Base-by-base conservation (phyloP, 2,113 vertebrate species). In the Chlamydotis undulata region DNA sequence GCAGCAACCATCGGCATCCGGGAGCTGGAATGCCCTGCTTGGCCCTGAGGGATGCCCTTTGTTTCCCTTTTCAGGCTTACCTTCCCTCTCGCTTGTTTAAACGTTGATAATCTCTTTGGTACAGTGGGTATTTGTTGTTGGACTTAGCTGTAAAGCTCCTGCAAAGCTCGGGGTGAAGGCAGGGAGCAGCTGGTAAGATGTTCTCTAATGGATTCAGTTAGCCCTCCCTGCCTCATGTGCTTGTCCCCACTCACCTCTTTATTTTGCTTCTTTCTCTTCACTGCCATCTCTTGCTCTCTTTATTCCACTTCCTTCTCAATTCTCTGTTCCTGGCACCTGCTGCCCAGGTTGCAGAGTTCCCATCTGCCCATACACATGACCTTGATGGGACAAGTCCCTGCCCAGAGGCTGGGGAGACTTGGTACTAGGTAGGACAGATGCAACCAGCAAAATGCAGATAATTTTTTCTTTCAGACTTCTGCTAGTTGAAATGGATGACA, bases 81-180 rank as follows among this genome's bases (percentile, higher is more conserved):
- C 33, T n/a, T 41, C 56, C 70, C 65, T 68, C 69, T 78, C 4
- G 6, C 70, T 83, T 95, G 91, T 91, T 95, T 82, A 83, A 91
- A 64, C n/a, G 33, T n/a, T 63, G 81, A 67, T 93, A 91, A 95
- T 96, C 90, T 96, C 93, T 56, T 76, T 92, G 89, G 52, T 93
- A 64, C 63, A 3, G 56, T 85, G 95, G 74, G 68, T 96, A 92
- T 97, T 97, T 96, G 92, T 96, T 92, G 64, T 94, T 79, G 82
- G 84, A 80, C 94, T 97, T 94, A 95, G 43, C 81, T 59, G 59
- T 47, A 89, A 90, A 94, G 70, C 91, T 90, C 70, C 8, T 9
- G 65, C 73, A 82, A 83, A 91, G 87, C 91, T 82, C 17, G 35
- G 88, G 90, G 90, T 87, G 92, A 94, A 70, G 70, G 65, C 83